Conservation (phyloP, 1,140 invertebrate species). For the Papilio helenus region DNA sequence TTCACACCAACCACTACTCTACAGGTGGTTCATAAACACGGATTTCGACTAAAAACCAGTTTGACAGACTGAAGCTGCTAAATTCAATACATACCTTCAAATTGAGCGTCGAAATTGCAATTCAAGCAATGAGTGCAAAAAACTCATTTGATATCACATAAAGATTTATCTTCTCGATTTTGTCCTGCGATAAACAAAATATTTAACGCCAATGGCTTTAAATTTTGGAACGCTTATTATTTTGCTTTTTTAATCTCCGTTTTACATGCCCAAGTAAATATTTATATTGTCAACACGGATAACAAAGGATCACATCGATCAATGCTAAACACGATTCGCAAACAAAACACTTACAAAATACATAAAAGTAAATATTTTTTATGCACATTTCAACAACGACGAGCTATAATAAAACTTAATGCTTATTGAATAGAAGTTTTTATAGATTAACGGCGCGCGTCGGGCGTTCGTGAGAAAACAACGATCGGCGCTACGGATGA, state of each 20-base stretch:
- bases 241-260: neutral
- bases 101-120: too few species aligned
- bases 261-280: conserved; percentile 59
- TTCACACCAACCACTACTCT: too few species aligned
- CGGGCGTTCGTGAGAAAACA: conserved; percentile 71
- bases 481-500: conserved; percentile 63
- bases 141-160: too few species aligned
- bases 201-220: too few species aligned
- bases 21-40: too few species aligned
- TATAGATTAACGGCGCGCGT: conserved; percentile 29
- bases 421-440: conserved; percentile 39
- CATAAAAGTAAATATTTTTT: conserved; percentile 60
- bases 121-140: too few species aligned
- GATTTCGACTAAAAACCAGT: too few species aligned
- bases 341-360: conserved; percentile 70
- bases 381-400: conserved; percentile 37
- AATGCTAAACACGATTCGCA: conserved; percentile 68
- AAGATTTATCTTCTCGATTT: too few species aligned
- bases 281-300: conserved; percentile 69
- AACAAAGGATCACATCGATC: conserved; percentile 70
- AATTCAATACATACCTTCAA: too few species aligned
- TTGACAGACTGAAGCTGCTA: too few species aligned
- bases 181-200: too few species aligned
- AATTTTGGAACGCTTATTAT: too few species aligned
- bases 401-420: conserved; percentile 43